Base-by-base conservation (phyloP, 2,113 vertebrate genomes). In the Catharus minimus region DNA sequence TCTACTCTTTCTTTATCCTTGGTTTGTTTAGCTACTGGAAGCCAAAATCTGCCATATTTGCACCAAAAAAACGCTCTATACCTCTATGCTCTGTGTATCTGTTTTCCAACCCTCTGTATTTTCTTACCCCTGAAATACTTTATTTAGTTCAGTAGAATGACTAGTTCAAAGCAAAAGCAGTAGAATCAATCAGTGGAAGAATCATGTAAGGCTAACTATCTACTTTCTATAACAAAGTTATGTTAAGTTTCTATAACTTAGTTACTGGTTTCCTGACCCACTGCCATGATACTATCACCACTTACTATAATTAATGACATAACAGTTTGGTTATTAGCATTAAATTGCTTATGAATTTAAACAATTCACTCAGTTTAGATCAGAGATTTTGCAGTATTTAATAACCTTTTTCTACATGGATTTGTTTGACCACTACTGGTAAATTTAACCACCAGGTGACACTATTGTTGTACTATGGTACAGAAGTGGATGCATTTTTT, bases 391-490 rank as follows among this genome's bases (percentile, higher is more conserved):
- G 36, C 14, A 10, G 10, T 15, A 1, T 46, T 76, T 49, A 56
- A 41, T 7, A 66, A 15, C 10, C 8, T 50, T 90, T 81, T 82
- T 57, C 38, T 68, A 16, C 5, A 15, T 27, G 28, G 36, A 32
- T 89, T 71, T 71, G 17, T 41, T 58, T 12, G 15, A 86, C 21
- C 18, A 41, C 11, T 36, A 15, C 43, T 41, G 41, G 76, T 18
- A 81, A 44, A 60, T 75, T n/a, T 17, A 84, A 84, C 96, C 96
- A 96, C 95, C 96, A 96, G 91, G 65, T 95, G 96, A 88, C 95
- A 96, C 82, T 88, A 84, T 94, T 91, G 78, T 92, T 94, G 92
- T 91, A 95, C 16, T 52, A 7, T 5, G 21, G 15, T 73, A 36
- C 21, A 55, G 24, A 66, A 11, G 5, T 41, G 15, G 21, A 30